These are phyloP conservation scores for Harpegnathos saltator DNA, from an alignment of 1,140 invertebrate species.

Conservation along the genomic window DNA sequence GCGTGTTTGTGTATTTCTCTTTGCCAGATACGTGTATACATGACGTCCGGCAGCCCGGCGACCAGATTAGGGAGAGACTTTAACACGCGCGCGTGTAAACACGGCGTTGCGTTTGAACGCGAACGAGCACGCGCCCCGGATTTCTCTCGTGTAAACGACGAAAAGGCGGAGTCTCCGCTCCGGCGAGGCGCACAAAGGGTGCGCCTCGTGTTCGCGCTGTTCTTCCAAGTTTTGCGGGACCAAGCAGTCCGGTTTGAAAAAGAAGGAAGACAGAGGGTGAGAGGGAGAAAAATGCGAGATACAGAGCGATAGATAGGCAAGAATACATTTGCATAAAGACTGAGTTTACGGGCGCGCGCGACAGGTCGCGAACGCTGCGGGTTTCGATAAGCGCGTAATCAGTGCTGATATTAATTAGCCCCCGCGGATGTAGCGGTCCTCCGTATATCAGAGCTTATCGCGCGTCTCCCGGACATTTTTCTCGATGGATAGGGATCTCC, in stretches of 20 bases:
- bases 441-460: not conserved
- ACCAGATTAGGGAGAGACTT: conserved; percentile 15
- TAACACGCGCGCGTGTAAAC: conserved; percentile 60
- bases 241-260: too few species aligned
- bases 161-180: conserved; percentile 20
- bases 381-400: conserved; percentile 24
- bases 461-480: not conserved
- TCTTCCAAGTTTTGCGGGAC: not conserved
- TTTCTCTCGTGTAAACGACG: not conserved
- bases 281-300: too few species aligned
- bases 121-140: not conserved
- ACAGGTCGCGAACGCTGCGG: not conserved
- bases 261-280: too few species aligned
- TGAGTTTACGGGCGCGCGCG: not conserved
- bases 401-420: conserved; percentile 37
- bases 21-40: conserved; percentile 20
- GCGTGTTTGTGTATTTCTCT: conserved; percentile 65
- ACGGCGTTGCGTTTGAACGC: conserved; percentile 50
- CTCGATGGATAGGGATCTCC: conserved; percentile 8
- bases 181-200: conserved; percentile 5
- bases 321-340: conserved; percentile 6
- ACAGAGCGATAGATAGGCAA: not conserved
- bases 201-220: too few species aligned
- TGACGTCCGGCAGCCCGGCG: conserved; percentile 5
- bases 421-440: not conserved